These are phyloP conservation scores for Melopsittacus undulatus DNA, from an alignment of 2,797 vertebrate species.

Conservation along the genomic window DNA sequence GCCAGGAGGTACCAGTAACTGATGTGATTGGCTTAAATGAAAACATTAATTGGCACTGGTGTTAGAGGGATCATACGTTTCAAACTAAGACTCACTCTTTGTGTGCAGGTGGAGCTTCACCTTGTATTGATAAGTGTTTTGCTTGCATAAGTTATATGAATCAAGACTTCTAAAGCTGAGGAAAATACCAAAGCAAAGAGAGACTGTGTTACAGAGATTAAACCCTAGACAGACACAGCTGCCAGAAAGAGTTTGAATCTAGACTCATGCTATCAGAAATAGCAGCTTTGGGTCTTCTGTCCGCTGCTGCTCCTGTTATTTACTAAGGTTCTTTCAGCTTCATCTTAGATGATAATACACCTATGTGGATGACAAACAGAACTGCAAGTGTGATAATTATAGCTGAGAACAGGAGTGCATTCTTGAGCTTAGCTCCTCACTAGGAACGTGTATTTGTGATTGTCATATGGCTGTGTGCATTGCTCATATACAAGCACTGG, in stretches of 20 bases:
- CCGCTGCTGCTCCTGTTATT: background rate
- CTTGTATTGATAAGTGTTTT: background rate
- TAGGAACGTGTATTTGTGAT: background rate
- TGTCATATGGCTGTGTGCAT: conserved; percentile 35
- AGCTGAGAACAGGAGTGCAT: background rate
- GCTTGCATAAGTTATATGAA: background rate
- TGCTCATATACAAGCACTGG: background rate
- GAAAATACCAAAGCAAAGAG: background rate
- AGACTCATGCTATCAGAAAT: background rate
- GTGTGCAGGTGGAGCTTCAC: background rate
- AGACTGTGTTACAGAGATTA: background rate
- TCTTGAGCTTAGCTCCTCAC: background rate
- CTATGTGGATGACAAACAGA: conserved; percentile 16
- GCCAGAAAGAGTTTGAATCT: background rate
- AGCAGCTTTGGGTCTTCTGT: background rate
- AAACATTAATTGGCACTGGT: background rate
- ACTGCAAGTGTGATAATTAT: conserved; percentile 31
- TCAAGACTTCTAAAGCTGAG: background rate
- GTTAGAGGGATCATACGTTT: background rate
- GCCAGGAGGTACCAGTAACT: background rate
- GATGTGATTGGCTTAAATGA: background rate
- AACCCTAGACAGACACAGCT: background rate
- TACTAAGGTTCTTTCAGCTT: background rate
- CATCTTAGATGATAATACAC: background rate
- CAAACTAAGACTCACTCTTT: background rate